Percentiles rank a stretch among this genome's conserved stretches.
Evolutionary conservation across 2,113 vertebrate species (phyloP).

Genomic region (Syngnathus scovelli): DNA sequence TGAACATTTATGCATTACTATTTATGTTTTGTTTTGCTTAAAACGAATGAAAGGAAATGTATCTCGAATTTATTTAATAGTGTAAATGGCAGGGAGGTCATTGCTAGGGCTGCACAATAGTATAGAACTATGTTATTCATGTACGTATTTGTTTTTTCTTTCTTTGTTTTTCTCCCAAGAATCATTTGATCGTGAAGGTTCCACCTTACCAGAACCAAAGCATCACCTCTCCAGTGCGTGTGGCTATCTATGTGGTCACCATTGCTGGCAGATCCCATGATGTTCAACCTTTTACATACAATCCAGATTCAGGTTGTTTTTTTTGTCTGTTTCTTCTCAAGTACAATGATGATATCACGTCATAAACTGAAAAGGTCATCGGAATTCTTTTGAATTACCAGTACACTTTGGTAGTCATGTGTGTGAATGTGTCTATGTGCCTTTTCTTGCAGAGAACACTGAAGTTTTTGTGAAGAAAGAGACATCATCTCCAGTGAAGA

Average conservation of each 20-base stretch:
- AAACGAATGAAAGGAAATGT: background rate
- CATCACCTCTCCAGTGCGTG: slow-evolving; percentile 83
- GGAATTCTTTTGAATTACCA: background rate
- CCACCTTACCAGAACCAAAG: slow-evolving; percentile 89
- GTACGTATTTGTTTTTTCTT: background rate
- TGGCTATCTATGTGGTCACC: slow-evolving; percentile 92
- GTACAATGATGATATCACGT: background rate
- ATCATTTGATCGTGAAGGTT: slow-evolving; percentile 96
- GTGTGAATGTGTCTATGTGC: background rate
- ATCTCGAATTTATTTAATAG: background rate
- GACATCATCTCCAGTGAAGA: slow-evolving; percentile 81
- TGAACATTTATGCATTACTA: background rate
- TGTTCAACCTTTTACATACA: slow-evolving; percentile 92
- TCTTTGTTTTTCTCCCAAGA: slow-evolving; percentile 65
- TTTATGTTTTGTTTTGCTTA: too few relatives aligned
- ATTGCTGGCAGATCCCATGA: slow-evolving; percentile 95
- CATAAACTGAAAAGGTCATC: background rate
- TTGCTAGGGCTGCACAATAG: too few relatives aligned
- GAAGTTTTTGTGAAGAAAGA: slow-evolving; percentile 92
- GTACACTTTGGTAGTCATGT: background rate
- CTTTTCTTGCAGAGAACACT: slow-evolving; percentile 64
- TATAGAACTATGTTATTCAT: background rate
- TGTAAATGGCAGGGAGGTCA: too few relatives aligned
- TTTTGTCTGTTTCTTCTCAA: background rate
- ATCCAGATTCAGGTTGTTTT: slow-evolving; percentile 85